phyloP scores from a whole-genome alignment of 2,797 vertebrate genomes.

The Cephalopachus bancanus region DNA sequence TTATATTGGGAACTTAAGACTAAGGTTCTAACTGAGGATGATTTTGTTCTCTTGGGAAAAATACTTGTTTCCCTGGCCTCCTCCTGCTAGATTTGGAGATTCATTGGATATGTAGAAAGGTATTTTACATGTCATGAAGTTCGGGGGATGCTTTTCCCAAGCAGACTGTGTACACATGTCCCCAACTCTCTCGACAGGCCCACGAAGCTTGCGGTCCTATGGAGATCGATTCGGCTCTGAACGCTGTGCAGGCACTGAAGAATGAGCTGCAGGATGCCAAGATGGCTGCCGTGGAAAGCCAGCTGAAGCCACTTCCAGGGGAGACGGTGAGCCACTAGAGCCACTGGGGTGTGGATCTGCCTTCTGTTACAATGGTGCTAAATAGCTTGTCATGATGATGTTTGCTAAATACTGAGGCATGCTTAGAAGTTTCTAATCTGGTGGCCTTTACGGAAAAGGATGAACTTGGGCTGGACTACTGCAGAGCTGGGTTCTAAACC shows the following conservation, averaged over 20 bases:
- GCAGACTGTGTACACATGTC: background rate
- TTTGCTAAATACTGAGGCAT: rapidly evolving
- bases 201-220: conserved; percentile 98
- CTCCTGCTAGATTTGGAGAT: background rate
- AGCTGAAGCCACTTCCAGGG: conserved; percentile 97
- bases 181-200: conserved; percentile 89
- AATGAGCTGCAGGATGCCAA: conserved; percentile 98
- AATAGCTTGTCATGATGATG: background rate
- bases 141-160: background rate
- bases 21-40: background rate
- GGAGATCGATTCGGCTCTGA: conserved; percentile 98
- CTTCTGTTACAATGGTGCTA: background rate
- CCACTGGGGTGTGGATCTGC: background rate
- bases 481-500: background rate
- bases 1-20: background rate
- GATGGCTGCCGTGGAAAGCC: conserved; percentile 95
- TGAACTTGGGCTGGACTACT: background rate
- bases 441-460: background rate
- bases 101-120: background rate
- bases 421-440: background rate
- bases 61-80: background rate
- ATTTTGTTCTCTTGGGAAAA: background rate
- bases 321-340: conserved; percentile 93
- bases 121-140: background rate
- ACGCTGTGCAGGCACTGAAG: conserved; percentile 96